Percentiles rank a stretch among this genome's conserved stretches.
phyloP scores from a whole-genome alignment of 2,797 vertebrate genomes.

The Limnodromus scolopaceus region DNA sequence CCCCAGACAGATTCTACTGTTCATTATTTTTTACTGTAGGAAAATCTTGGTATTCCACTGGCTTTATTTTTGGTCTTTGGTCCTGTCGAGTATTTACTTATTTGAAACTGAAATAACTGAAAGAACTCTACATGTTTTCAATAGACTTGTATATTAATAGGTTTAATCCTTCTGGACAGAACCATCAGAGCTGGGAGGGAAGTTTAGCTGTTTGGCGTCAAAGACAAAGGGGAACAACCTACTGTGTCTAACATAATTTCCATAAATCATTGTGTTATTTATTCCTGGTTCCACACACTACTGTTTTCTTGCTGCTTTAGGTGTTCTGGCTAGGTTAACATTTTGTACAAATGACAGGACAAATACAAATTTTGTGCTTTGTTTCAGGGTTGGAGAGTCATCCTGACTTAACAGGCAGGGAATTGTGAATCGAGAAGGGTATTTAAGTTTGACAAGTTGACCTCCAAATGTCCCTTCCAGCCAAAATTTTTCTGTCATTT shows the following conservation, averaged over 20 bases:
- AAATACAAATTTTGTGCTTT: not conserved
- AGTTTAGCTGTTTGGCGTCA: not conserved
- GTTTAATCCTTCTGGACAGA: not conserved
- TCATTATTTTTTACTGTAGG: not conserved
- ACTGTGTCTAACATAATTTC: not conserved
- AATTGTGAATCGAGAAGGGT: not conserved
- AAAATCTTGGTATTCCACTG: not conserved
- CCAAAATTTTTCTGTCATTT: not conserved
- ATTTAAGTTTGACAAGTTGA: not conserved
- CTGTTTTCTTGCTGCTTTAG: not conserved
- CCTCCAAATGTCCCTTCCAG: not conserved
- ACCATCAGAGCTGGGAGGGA: not conserved
- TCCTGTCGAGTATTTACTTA: not conserved
- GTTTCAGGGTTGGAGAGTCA: not conserved
- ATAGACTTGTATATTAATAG: not conserved
- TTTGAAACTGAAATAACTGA: not conserved
- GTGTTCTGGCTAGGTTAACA: not conserved
- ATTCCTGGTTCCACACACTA: not conserved
- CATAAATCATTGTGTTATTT: not conserved
- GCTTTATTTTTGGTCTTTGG: not conserved
- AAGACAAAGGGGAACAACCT: not conserved
- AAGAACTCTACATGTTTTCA: not conserved
- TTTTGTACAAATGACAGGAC: not conserved
- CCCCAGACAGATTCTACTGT: not conserved
- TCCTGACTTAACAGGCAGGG: not conserved